Evolutionary conservation across 2,113 vertebrate genomes (phyloP), one percentile per base, ranked within the genome.

Genomic region (Petroica traversi): DNA sequence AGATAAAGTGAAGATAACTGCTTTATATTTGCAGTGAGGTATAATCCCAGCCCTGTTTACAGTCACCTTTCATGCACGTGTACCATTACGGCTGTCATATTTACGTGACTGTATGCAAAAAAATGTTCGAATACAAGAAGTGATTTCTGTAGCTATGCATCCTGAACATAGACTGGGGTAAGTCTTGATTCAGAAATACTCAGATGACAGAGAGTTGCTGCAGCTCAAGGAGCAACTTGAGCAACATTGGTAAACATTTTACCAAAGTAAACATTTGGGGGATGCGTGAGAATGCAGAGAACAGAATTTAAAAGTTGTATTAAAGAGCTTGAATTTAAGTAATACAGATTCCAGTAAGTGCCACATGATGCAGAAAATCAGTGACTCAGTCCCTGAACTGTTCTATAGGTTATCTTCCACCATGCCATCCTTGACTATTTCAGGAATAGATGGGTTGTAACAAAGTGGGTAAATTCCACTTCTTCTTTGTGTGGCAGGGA

Each of bases 351-450:
- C 23, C 20, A 38, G 0, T 43, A 69, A 64, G 58, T 11, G 63
- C 59, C 20, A 6, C 48, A 11, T 41, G 58, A 17, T 34, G 28
- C 45, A 51, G 43, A 26, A 62, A 55, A 78, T 3, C 25, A 72
- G 4, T 36, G 22, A 25, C 33, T 54, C 1, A 9, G 9, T 75
- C 33, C 16, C 23, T 57, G 33, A 83, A 29, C n/a, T 78, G 19
- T 52, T 69, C 28, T 61, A 2, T 41, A 36, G 22, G 13, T 41
- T 78, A 73, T 25, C 31, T 84, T 94, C 81, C 19, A 61, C 19
- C 34, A 8, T 0, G 0, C 18, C 51, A 10, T 49, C 40, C 33
- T 22, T 0, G 1, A 61, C 38, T 18, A 9, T 62, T 85, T 80
- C 48, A 79, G 73, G 79, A 73, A 20, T 29, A 36, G 46, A 31